Evolutionary conservation across 2,113 vertebrate genomes (phyloP).

Genomic region (Rhipidura dahli): DNA sequence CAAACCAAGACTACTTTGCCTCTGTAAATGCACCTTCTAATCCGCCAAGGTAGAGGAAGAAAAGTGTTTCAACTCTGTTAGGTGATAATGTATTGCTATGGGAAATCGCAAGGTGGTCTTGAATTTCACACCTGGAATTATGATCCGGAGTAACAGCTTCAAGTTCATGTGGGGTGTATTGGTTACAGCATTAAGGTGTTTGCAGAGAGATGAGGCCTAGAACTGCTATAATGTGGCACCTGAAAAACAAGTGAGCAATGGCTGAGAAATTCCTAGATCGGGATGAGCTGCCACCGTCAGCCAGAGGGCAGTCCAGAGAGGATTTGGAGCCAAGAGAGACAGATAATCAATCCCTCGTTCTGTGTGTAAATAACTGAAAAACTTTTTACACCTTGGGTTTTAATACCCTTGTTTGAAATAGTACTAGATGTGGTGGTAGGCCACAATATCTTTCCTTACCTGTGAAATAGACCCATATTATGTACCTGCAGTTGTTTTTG

Average conservation of each 20-base stretch:
- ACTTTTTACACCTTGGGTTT: background rate
- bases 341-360: fast-evolving
- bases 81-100: background rate
- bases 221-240: background rate
- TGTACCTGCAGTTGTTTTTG: fast-evolving
- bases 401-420: background rate
- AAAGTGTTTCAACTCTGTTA: background rate
- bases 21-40: slow-evolving; percentile 97
- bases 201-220: background rate
- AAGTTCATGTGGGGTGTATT: fast-evolving
- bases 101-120: background rate
- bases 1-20: slow-evolving; percentile 98
- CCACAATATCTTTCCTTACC: no score
- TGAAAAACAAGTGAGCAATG: background rate
- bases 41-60: slow-evolving; percentile 85
- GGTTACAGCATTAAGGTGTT: background rate
- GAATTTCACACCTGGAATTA: background rate
- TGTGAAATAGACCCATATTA: fast-evolving
- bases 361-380: background rate
- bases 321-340: background rate
- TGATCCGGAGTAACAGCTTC: fast-evolving
- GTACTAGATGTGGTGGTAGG: background rate
- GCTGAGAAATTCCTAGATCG: fast-evolving
- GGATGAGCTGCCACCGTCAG: background rate
- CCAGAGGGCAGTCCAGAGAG: background rate